Percentiles rank a stretch among this genome's conserved stretches.
phyloP scores from a whole-genome alignment of 2,113 vertebrate genomes.

The Genyomyrus donnyi region DNA sequence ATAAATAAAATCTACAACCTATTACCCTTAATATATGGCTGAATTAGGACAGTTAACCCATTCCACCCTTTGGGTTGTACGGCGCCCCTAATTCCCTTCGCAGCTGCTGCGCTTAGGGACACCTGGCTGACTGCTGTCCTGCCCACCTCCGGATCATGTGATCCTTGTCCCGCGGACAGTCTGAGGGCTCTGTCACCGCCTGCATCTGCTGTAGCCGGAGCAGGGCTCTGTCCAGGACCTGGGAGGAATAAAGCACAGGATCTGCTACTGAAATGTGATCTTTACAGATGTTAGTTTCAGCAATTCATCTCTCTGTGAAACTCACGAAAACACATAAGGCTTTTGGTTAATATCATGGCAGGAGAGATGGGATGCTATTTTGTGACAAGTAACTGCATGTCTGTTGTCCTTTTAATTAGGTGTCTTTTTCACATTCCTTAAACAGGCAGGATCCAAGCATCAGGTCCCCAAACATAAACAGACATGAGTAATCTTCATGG shows the following conservation, averaged over 20 bases:
- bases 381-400: background rate
- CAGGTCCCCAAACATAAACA: background rate
- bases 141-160: conserved; percentile 48
- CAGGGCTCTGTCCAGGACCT: conserved; percentile 63
- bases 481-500: background rate
- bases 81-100: background rate
- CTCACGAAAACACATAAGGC: background rate
- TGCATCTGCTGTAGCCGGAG: conserved; percentile 41
- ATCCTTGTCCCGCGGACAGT: conserved; percentile 42
- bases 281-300: background rate
- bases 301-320: background rate
- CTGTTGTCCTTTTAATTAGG: background rate
- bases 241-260: conserved; percentile 6
- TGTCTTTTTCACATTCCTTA: background rate
- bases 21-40: background rate
- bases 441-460: background rate
- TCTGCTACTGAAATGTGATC: background rate
- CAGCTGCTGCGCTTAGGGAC: background rate
- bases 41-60: background rate
- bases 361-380: background rate
- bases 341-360: background rate
- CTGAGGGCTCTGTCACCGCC: conserved; percentile 28
- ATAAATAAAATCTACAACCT: background rate
- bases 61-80: background rate
- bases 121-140: background rate